phyloP scores from a whole-genome alignment of 1,140 invertebrate genomes.

The Piezodorus guildinii region DNA sequence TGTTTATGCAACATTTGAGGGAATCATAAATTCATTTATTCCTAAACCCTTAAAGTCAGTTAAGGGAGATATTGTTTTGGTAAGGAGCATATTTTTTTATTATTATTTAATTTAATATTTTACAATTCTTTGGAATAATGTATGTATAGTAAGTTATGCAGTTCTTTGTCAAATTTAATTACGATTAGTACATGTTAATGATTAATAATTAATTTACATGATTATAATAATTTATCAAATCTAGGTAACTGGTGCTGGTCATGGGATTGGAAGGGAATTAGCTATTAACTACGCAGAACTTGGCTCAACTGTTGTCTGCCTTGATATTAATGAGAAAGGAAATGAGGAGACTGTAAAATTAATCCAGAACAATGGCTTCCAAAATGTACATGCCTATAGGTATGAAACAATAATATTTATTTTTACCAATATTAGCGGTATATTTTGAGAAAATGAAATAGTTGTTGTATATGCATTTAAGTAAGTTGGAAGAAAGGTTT shows the following conservation, averaged over 20 bases:
- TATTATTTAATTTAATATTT: no score
- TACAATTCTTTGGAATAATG: no score
- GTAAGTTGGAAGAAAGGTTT: no score
- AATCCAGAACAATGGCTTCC: constrained; percentile 38
- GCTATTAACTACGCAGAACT: constrained; percentile 63
- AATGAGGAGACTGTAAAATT: constrained; percentile 53
- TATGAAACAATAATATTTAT: constrained; percentile 29
- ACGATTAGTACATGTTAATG: no score
- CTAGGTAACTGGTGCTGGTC: constrained; percentile 80
- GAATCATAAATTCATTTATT: background rate
- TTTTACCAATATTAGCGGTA: no score
- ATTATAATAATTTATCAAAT: background rate
- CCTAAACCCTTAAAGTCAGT: background rate
- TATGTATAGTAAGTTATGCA: no score
- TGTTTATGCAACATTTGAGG: background rate
- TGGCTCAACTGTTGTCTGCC: constrained; percentile 71
- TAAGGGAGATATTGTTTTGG: background rate
- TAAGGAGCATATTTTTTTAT: background rate
- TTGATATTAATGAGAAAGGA: constrained; percentile 73
- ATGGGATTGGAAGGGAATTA: constrained; percentile 81
- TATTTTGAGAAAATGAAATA: no score
- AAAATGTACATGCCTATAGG: constrained; percentile 42
- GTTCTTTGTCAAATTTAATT: no score
- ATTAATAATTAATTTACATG: no score
- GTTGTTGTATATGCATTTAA: no score